Base-by-base conservation (phyloP, 2,113 vertebrate genomes). In the Anguilla japonica region DNA sequence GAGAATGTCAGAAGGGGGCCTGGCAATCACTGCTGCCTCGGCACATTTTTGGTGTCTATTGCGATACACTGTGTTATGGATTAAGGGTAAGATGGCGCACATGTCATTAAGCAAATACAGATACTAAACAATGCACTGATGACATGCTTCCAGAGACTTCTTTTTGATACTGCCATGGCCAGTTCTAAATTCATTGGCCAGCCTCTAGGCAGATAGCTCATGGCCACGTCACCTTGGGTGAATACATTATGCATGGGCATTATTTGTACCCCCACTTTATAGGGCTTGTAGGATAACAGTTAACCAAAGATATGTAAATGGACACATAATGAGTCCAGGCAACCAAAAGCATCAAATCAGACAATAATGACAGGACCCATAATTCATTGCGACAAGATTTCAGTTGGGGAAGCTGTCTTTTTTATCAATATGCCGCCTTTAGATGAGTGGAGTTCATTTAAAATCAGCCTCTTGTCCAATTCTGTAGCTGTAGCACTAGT, bases 161-260 rank as follows among this genome's bases (percentile, higher is more conserved):
- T 26, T 41, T 22, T 53, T 53, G 81, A 22, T 0, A n/a, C 22
- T 53, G 9, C 43, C 46, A 26, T 1, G n/a, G 79, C 39, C 85
- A 86, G 63, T 71, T 3, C 41, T 50, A 41, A n/a, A 6, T 79
- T 39, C 39, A 41, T 79, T 79, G 22, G 75, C 84, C 71, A 78
- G 26, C 71, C 71, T 75, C 71, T 13, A 34, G 46, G 26, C 39
- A 83, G 40, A 78, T 81, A 41, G 26, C 8, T 56, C 78, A 18
- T 18, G 40, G 39, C 39, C 83, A 50, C 34, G 43, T 83, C 71
- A 22, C 67, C 79, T 7, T 79, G n/a, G 41, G 81, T 75, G 43
- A 40, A 83, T 83, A 79, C 83, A 83, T 79, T 29, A 87, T 83
- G 81, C 50, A 41, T 79, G 41, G 50, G 13, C 16, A 5, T 83